Evolutionary conservation across 2,888 invertebrate genomes (phyloP), one percentile per base, ranked within the genome.

Genomic region (Melipona beecheii): DNA sequence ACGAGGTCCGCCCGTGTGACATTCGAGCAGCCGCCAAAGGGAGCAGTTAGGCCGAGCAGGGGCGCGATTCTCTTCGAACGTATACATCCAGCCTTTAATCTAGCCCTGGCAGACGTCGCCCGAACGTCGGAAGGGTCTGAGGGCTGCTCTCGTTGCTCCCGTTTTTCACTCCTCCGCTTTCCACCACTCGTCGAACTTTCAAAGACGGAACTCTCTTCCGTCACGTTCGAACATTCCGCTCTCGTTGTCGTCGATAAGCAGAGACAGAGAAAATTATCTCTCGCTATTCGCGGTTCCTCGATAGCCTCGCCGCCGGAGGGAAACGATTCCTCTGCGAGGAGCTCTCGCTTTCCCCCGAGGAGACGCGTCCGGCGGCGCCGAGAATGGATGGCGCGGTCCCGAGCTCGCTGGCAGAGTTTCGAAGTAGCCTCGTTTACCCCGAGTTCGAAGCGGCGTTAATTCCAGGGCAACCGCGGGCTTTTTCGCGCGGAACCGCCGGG

Each of bases 371-470:
- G 75, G 9, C 9, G 60, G 9, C 9, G 60, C 60, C 79, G 92
- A 90, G 87, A 92, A 92, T 91, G 86, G 91, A 92, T 91, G 92
- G 90, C 90, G 91, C 86, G 91, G 91, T 91, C 86, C 86, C 88
- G 78, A 78, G 87, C 74, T 85, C 84, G 78, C 81, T 76, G 75
- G 85, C n/a, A 86, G 54, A 91, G 90, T 92, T 92, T 88, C 88
- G 88, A 91, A 89, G 90, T 90, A 90, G 91, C 90, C 89, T 81
- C 87, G 90, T 91, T 91, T 92, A 85, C 89, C n/a, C 9, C 85
- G 86, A 91, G 90, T 91, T 90, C 90, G 90, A 87, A 86, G 90
- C 90, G 91, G 91, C 88, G 92, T 92, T 90, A 93, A 92, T 91
- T 92, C 89, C 90, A 82, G 82, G 87, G 76, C 75, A 85, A 91